Percentiles rank a stretch among this genome's conserved stretches.
Conservation (phyloP, 2,113 vertebrate species). For the Zeus faber region DNA sequence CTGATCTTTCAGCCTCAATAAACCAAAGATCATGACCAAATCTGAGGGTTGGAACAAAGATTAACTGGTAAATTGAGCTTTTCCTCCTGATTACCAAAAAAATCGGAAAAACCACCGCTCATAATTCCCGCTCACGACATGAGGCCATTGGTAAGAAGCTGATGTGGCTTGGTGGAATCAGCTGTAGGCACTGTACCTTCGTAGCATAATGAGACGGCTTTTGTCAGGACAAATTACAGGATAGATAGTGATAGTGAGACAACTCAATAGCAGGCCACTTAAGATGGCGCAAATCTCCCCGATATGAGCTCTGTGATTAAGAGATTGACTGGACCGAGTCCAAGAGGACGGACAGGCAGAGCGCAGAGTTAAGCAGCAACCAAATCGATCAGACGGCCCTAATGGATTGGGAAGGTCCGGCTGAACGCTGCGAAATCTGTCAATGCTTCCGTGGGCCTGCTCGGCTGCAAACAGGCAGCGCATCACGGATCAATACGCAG, state of each 20-base stretch:
- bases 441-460: constrained; percentile 47
- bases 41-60: too few species aligned
- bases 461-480: constrained; percentile 9
- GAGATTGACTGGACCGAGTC: constrained; percentile 21
- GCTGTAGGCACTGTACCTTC: too few species aligned
- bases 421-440: constrained; percentile 46
- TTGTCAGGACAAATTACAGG: not conserved
- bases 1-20: too few species aligned
- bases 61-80: too few species aligned
- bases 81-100: too few species aligned
- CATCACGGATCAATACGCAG: constrained; percentile 39
- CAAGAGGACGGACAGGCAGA: not conserved
- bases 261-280: not conserved
- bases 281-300: constrained; percentile 16
- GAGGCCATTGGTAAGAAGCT: too few species aligned
- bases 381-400: constrained; percentile 50
- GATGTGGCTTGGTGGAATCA: too few species aligned
- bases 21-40: too few species aligned
- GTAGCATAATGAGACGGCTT: too few species aligned
- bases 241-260: not conserved
- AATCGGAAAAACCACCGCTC: too few species aligned
- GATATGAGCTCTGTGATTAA: constrained; percentile 17
- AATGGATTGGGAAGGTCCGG: constrained; percentile 57
- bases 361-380: constrained; percentile 5
- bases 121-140: too few species aligned